Percentiles rank a stretch among this genome's conserved stretches.
Conservation (phyloP, 2,113 vertebrate genomes). For the Caloenas nicobarica region DNA sequence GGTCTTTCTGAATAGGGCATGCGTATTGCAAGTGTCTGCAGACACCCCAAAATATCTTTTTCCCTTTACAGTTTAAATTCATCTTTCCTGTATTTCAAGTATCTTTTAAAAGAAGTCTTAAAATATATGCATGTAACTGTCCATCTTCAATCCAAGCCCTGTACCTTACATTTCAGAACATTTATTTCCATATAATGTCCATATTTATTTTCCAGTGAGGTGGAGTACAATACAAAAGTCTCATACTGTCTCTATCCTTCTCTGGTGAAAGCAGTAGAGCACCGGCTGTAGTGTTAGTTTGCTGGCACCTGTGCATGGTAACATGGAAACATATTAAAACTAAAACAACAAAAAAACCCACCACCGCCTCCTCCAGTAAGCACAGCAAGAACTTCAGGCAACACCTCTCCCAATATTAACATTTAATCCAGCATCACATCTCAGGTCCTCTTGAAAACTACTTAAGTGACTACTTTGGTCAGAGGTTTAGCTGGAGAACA, state of each 20-base stretch:
- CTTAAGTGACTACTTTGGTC: background rate
- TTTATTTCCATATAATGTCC: background rate
- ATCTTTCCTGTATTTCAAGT: rapidly evolving
- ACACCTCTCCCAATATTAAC: background rate
- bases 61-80: background rate
- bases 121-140: background rate
- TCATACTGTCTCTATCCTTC: background rate
- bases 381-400: background rate
- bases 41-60: background rate
- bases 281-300: background rate
- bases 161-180: background rate
- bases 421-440: background rate
- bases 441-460: background rate
- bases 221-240: background rate
- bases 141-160: background rate
- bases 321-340: background rate
- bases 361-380: background rate
- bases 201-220: background rate
- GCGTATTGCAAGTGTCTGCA: background rate
- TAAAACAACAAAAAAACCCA: background rate
- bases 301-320: background rate
- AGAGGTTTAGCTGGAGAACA: background rate
- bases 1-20: rapidly evolving
- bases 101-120: background rate
- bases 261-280: background rate